These are phyloP conservation scores for Porites divaricata DNA, from an alignment of 92 coral and sea anemone genomes.

Conservation along the genomic window DNA sequence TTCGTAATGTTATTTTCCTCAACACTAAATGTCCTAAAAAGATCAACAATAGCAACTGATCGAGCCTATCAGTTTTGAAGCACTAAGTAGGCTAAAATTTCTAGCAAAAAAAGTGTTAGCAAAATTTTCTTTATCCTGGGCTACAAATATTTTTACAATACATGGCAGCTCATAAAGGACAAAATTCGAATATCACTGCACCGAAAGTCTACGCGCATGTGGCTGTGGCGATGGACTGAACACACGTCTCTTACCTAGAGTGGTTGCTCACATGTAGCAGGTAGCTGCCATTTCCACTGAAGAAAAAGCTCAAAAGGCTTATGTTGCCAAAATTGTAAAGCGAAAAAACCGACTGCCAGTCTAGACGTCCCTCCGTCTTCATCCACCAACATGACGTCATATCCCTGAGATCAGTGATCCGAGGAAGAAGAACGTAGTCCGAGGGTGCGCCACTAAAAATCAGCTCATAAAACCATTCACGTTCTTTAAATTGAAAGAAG, in stretches of 20 bases:
- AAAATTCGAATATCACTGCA: too few species aligned
- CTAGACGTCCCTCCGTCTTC: constrained; percentile 25
- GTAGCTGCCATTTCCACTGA: constrained; percentile 1
- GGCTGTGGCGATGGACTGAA: too few species aligned
- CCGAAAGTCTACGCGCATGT: too few species aligned
- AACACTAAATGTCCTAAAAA: not conserved
- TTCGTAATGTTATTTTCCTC: not conserved
- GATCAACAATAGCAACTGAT: not conserved
- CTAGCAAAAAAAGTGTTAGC: too few species aligned
- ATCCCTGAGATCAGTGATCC: constrained; percentile 24
- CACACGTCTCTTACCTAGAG: not conserved
- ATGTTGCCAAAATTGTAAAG: constrained; percentile 15
- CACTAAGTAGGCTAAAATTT: too few species aligned
- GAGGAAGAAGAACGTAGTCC: constrained; percentile 22
- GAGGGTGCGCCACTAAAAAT: constrained; percentile 14
- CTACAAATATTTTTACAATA: too few species aligned
- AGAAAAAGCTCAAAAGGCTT: constrained; percentile 16
- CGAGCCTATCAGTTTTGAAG: not conserved
- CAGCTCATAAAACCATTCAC: constrained; percentile 25
- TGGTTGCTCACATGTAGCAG: not conserved
- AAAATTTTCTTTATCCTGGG: too few species aligned
- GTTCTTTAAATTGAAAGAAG: not conserved
- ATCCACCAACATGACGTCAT: constrained; percentile 72
- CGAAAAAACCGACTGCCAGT: constrained; percentile 53
- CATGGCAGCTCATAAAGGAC: too few species aligned